Percentiles rank a stretch among this genome's conserved stretches.
Conservation (phyloP, 1,140 invertebrate genomes). For the Bombus picipes region DNA sequence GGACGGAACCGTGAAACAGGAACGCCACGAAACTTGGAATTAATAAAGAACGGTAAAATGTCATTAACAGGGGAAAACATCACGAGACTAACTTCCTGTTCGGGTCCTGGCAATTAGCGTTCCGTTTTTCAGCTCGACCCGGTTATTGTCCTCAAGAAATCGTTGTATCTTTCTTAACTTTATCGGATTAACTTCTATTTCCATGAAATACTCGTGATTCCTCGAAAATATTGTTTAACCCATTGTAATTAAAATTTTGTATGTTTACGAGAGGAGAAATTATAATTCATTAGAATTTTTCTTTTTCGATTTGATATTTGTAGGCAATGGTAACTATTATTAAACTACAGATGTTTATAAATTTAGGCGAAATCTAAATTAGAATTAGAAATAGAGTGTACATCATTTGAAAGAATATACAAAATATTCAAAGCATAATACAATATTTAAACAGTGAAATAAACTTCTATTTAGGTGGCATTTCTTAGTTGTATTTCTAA, state of each 20-base stretch:
- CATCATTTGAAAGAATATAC: too few relatives aligned
- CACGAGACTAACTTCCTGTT: not conserved
- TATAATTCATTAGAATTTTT: not conserved
- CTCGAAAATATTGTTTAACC: not conserved
- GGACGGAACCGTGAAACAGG: constrained; percentile 10
- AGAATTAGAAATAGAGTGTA: too few relatives aligned
- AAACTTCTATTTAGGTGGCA: too few relatives aligned
- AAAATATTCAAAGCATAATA: too few relatives aligned
- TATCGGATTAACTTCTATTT: too few relatives aligned
- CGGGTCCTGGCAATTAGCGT: constrained; percentile 19
- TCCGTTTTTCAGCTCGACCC: not conserved
- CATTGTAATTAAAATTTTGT: not conserved
- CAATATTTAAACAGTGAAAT: too few relatives aligned
- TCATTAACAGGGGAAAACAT: constrained; percentile 20
- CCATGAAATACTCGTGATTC: not conserved
- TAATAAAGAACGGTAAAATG: constrained; percentile 31
- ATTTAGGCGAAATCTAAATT: too few relatives aligned
- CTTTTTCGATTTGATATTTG: not conserved
- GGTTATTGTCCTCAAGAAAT: not conserved
- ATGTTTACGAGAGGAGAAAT: not conserved
- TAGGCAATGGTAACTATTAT: too few relatives aligned
- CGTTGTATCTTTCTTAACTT: not conserved
- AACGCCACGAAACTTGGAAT: not conserved
- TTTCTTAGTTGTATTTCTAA: too few relatives aligned
- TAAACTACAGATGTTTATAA: too few relatives aligned